Percentiles rank a stretch among this genome's conserved stretches.
Evolutionary conservation across 2,113 vertebrate genomes (phyloP).

Genomic region (Callorhinus ursinus): DNA sequence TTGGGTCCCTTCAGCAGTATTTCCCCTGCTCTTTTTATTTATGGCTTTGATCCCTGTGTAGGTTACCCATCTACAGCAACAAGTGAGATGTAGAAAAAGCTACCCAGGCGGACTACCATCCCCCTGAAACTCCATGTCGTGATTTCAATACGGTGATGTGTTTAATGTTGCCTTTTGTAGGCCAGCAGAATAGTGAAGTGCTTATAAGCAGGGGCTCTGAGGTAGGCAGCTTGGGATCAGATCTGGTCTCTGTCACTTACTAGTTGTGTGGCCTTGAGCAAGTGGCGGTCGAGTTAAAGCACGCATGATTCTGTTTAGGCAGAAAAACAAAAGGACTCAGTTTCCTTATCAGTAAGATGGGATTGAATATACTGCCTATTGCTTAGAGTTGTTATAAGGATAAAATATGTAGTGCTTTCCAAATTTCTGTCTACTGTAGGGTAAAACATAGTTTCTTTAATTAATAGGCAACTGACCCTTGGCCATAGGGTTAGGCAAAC

Average conservation of each 20-base stretch:
- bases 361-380: not conserved
- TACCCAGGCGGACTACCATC: not conserved
- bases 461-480: not conserved
- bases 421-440: not conserved
- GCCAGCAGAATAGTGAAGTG: not conserved
- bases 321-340: not conserved
- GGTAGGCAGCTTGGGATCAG: not conserved
- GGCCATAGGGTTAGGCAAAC: not conserved
- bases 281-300: not conserved
- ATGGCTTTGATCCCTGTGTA: not conserved
- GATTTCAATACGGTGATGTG: not conserved
- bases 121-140: not conserved
- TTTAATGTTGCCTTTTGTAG: not conserved
- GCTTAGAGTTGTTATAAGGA: not conserved
- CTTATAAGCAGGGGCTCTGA: not conserved
- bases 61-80: not conserved
- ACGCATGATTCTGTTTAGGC: not conserved
- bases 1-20: not conserved
- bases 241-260: not conserved
- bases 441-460: constrained; percentile 19
- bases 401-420: not conserved
- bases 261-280: not conserved
- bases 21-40: not conserved
- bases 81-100: not conserved
- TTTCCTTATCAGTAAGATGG: not conserved